Percentiles rank a stretch among this genome's conserved stretches.
Evolutionary conservation across 2,888 invertebrate species (phyloP).

Genomic region (Corbicula japonica): DNA sequence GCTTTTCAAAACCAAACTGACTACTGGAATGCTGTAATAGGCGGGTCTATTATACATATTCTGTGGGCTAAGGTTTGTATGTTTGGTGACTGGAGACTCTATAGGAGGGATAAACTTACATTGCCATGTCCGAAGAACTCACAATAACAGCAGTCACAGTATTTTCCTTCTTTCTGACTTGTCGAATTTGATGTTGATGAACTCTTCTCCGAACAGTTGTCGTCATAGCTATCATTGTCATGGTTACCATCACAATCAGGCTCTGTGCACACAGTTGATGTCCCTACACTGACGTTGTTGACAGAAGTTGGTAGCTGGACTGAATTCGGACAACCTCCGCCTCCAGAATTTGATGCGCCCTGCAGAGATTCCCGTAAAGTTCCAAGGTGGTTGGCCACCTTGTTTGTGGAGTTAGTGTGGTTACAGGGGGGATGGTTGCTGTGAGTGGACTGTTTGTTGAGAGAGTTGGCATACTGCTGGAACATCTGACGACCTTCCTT

Average conservation of each 20-base stretch:
- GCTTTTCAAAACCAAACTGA: too few relatives aligned
- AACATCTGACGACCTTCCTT: constrained; percentile 70
- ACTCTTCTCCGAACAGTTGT: constrained; percentile 87
- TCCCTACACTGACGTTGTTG: constrained; percentile 82
- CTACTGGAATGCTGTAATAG: too few relatives aligned
- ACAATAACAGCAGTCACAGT: constrained; percentile 93
- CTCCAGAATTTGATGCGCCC: constrained; percentile 22
- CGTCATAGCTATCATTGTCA: constrained; percentile 85
- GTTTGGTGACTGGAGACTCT: not conserved
- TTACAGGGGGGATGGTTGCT: constrained; percentile 49
- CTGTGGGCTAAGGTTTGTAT: too few relatives aligned
- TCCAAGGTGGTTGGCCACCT: constrained; percentile 38
- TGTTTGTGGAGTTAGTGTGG: constrained; percentile 41
- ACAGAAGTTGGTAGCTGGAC: constrained; percentile 75
- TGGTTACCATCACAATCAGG: constrained; percentile 83
- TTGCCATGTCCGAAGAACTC: constrained; percentile 93
- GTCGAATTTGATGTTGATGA: constrained; percentile 87
- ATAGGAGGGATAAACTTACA: constrained; percentile 78
- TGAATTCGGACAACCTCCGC: constrained; percentile 65
- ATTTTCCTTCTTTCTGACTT: constrained; percentile 87
- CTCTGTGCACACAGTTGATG: constrained; percentile 78
- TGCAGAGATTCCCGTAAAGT: constrained; percentile 16
- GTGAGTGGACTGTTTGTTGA: constrained; percentile 50
- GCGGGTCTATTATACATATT: too few relatives aligned
- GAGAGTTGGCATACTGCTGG: constrained; percentile 66